A percentile compares a stretch with the other conserved stretches of the same genome.
These are phyloP conservation scores for Meles meles DNA, from an alignment of 2,113 vertebrate species.

Conservation along the genomic window DNA sequence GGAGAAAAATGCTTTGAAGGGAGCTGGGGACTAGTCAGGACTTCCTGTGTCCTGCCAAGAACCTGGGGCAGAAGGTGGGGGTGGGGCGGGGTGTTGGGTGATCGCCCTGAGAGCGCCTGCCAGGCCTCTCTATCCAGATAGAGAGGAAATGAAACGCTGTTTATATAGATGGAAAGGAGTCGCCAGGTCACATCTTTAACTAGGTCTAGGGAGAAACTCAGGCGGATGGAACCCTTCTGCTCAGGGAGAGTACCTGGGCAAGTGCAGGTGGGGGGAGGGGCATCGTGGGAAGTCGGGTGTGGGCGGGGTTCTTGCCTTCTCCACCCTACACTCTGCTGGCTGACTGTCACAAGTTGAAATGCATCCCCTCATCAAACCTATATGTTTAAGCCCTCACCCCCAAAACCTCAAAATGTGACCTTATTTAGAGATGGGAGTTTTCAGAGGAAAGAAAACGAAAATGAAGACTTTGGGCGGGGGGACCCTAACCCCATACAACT, in stretches of 20 bases:
- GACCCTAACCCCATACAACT: neutral
- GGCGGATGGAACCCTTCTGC: neutral
- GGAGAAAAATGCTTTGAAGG: slow-evolving; percentile 83
- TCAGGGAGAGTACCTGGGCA: neutral
- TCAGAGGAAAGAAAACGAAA: neutral
- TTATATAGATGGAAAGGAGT: neutral
- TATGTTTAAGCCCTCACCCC: too few species aligned
- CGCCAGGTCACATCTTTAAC: neutral
- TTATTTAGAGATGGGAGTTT: neutral
- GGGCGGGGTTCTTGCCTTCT: neutral
- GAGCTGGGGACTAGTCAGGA: slow-evolving; percentile 70
- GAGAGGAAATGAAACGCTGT: neutral
- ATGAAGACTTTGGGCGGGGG: neutral
- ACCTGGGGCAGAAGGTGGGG: slow-evolving; percentile 68
- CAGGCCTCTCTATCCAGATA: neutral
- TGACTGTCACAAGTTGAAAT: neutral
- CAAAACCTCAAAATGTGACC: neutral
- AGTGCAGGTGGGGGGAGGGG: accelerated
- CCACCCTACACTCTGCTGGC: neutral
- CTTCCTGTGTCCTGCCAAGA: slow-evolving; percentile 82
- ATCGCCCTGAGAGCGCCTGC: neutral
- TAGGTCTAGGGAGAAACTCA: neutral
- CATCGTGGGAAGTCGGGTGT: accelerated
- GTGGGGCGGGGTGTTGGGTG: neutral
- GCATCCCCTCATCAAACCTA: neutral